phyloP scores from a whole-genome alignment of 2,888 invertebrate species.

The Conchocele bisecta region DNA sequence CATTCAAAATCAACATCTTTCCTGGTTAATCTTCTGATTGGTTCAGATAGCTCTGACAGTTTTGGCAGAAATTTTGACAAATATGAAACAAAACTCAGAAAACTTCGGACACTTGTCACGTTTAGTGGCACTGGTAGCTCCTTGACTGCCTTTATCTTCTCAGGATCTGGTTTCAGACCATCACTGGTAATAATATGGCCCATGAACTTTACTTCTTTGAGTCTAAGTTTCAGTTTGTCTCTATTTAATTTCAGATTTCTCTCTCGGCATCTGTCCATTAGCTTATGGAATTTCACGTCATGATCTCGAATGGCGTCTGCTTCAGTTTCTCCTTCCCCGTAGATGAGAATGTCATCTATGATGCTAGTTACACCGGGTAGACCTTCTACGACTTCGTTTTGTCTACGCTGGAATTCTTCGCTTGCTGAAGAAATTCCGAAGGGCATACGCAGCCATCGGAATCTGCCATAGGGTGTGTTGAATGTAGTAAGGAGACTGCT shows the following conservation, averaged over 20 bases:
- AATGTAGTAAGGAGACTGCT: slow-evolving; percentile 58
- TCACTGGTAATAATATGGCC: slow-evolving; percentile 49
- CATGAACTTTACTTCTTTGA: slow-evolving; percentile 42
- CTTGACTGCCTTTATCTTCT: slow-evolving; percentile 46
- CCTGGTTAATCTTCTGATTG: slow-evolving; percentile 43
- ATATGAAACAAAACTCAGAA: slow-evolving; percentile 55
- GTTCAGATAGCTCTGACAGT: slow-evolving; percentile 48
- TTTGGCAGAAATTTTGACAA: slow-evolving; percentile 54
- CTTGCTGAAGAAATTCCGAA: slow-evolving; percentile 54
- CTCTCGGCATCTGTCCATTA: slow-evolving; percentile 42
- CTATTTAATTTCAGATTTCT: slow-evolving; percentile 30
- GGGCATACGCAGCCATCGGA: slow-evolving; percentile 56
- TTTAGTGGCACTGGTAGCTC: slow-evolving; percentile 52
- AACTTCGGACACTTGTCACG: slow-evolving; percentile 27
- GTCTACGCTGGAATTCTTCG: slow-evolving; percentile 54
- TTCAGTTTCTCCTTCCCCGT: slow-evolving; percentile 38
- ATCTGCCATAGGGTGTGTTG: slow-evolving; percentile 56
- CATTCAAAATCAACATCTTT: slow-evolving; percentile 43
- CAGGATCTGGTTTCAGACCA: slow-evolving; percentile 43
- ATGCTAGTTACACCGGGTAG: slow-evolving; percentile 49
- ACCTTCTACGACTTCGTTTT: slow-evolving; percentile 52
- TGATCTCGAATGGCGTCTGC: slow-evolving; percentile 45
- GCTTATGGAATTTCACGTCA: slow-evolving; percentile 32
- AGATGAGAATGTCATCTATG: slow-evolving; percentile 58
- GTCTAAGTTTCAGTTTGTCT: slow-evolving; percentile 44